Conservation (phyloP, 2,888 invertebrate genomes). For the Mystacides longicornis region DNA sequence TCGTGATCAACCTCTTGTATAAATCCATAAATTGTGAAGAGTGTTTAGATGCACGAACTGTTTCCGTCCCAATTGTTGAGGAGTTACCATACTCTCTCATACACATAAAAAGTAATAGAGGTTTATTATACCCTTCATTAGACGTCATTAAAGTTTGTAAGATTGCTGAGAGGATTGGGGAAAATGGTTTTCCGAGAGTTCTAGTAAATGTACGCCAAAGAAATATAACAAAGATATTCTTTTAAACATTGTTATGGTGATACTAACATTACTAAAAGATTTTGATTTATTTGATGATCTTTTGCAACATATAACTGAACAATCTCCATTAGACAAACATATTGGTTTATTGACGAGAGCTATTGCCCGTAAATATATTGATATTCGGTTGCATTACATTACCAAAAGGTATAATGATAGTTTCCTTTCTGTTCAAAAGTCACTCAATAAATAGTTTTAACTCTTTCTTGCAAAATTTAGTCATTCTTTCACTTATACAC, state of each 20-base stretch:
- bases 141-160: background rate
- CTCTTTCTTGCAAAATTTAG: background rate
- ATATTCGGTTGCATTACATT: conserved; percentile 2
- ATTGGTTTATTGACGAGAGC: background rate
- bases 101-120: background rate
- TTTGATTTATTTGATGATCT: conserved; percentile 1
- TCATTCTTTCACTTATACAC: background rate
- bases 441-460: background rate
- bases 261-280: background rate
- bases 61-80: background rate
- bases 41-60: background rate
- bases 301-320: background rate
- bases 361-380: conserved; percentile 1
- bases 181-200: background rate
- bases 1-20: background rate
- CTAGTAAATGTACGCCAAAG: conserved; percentile 1
- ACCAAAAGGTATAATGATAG: background rate
- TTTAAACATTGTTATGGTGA: background rate
- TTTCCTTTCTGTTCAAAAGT: background rate
- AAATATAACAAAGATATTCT: background rate
- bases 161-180: background rate
- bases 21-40: conserved; percentile 2
- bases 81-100: background rate
- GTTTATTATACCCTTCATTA: background rate
- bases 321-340: conserved; percentile 3